Base-by-base conservation (phyloP, 2,797 vertebrate species). In the Tragopan temminckii region DNA sequence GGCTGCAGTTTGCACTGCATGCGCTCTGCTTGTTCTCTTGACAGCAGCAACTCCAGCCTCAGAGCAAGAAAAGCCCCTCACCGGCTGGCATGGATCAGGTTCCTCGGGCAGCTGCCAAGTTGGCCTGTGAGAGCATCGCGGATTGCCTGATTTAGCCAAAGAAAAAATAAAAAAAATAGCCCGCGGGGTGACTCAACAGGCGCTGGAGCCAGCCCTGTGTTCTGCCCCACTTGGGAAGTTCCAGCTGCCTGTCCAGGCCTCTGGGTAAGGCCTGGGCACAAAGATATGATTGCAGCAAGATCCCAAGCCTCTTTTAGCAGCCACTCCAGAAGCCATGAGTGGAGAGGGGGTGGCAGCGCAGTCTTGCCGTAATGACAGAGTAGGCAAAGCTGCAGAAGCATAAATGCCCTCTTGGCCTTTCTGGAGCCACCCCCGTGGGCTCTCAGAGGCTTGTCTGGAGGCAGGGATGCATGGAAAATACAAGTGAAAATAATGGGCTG, bases 321-420 rank as follows among this genome's bases (percentile, higher is more conserved):
- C 80, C 33, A 50, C 43, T 46, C 42, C 3, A 2, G 80, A 71
- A 76, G 69, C 59, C 3, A 6, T 79, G 53, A 11, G 5, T 1
- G 3, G 31, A 0, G 0, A 2, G 53, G 70, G 16, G 24, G 6
- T 55, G 33, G 72, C 85, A 35, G 27, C 1, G 0, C 3, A 3
- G 35, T 70, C 48, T 63, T 1, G 1, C 29, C 0, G 0, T 52
- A 48, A 76, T n/a, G 27, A 75, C 8, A 53, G 36, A 11, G 35
- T 8, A 45, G 66, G 15, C 59, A 92, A 89, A 87, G 52, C 35
- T 57, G 52, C 58, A 87, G 84, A 68, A 82, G 48, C 9, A 71
- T 68, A 88, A 92, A 55, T 20, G 38, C 15, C 45, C 17, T 38
- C 3, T 3, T 53, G n/a, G 29, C 58, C 35, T 25, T 77, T 62